Conservation (phyloP, 2,888 invertebrate genomes). For the Pandemis corylana region DNA sequence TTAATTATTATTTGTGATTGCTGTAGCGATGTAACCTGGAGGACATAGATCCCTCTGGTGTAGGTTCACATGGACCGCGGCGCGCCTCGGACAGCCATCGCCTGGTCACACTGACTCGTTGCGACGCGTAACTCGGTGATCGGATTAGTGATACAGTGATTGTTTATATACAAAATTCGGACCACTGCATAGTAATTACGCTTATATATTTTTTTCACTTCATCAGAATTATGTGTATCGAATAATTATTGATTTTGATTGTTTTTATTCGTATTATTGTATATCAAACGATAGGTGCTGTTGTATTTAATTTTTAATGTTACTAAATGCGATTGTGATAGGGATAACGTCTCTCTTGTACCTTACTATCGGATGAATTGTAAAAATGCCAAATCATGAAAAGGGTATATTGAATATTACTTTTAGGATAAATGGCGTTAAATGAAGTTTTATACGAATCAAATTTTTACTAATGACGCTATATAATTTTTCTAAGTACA, state of each 20-base stretch:
- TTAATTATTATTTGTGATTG: background rate
- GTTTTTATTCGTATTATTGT: constrained; percentile 70
- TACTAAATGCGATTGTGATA: constrained; percentile 77
- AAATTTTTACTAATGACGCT: constrained; percentile 76
- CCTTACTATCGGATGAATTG: constrained; percentile 70
- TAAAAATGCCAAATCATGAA: constrained; percentile 81
- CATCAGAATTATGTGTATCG: constrained; percentile 68
- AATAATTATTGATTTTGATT: constrained; percentile 68
- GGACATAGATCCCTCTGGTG: background rate
- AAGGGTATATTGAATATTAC: constrained; percentile 82
- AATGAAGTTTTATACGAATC: constrained; percentile 79
- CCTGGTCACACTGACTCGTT: constrained; percentile 56
- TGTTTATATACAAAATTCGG: constrained; percentile 62
- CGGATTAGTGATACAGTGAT: constrained; percentile 33
- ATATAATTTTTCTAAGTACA: constrained; percentile 80
- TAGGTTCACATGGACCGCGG: too few relatives aligned
- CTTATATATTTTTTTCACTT: constrained; percentile 65
- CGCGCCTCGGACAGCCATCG: background rate
- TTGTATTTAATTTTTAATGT: constrained; percentile 80
- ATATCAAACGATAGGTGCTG: constrained; percentile 81
- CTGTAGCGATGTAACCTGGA: background rate
- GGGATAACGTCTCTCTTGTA: constrained; percentile 73
- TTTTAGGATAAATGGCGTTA: constrained; percentile 78
- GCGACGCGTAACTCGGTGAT: constrained; percentile 64
- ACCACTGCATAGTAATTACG: constrained; percentile 75